These are phyloP conservation scores for Steinernema feltiae DNA, from an alignment of 1,140 invertebrate species.

Conservation along the genomic window DNA sequence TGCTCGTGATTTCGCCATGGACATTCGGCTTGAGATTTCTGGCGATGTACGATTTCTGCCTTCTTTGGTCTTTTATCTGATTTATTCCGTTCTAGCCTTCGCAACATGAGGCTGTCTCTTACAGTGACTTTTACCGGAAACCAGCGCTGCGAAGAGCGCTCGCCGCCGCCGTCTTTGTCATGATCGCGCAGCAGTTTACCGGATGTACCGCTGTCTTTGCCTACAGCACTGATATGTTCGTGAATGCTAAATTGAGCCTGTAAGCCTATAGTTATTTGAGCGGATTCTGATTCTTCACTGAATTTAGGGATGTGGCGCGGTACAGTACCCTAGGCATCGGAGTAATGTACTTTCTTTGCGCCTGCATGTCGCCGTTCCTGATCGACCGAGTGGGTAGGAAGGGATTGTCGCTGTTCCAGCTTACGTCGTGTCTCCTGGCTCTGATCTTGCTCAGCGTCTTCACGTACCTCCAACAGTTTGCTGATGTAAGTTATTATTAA, in stretches of 20 bases:
- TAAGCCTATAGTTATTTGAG: slow-evolving; percentile 20
- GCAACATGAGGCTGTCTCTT: slow-evolving; percentile 30
- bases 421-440: slow-evolving; percentile 43
- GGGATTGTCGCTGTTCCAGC: slow-evolving; percentile 48
- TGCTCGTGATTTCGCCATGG: slow-evolving; percentile 25
- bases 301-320: slow-evolving; percentile 43
- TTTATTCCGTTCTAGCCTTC: slow-evolving; percentile 22
- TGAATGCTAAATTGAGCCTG: slow-evolving; percentile 47
- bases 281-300: slow-evolving; percentile 16
- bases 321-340: slow-evolving; percentile 53
- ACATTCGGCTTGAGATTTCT: slow-evolving; percentile 23
- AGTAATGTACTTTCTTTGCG: slow-evolving; percentile 54
- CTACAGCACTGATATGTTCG: slow-evolving; percentile 54
- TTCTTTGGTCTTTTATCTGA: not conserved
- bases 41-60: slow-evolving; percentile 18
- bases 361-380: slow-evolving; percentile 49
- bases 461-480: slow-evolving; percentile 50
- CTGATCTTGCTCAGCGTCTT: slow-evolving; percentile 44
- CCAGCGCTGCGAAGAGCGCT: slow-evolving; percentile 43
- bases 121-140: slow-evolving; percentile 43
- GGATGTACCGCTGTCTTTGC: slow-evolving; percentile 56
- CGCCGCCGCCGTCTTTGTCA: slow-evolving; percentile 47
- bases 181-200: slow-evolving; percentile 57
- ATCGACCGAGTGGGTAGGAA: slow-evolving; percentile 50
- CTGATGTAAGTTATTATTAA: slow-evolving; percentile 26